phyloP scores from a whole-genome alignment of 2,113 vertebrate genomes.

The Rissa tridactyla region DNA sequence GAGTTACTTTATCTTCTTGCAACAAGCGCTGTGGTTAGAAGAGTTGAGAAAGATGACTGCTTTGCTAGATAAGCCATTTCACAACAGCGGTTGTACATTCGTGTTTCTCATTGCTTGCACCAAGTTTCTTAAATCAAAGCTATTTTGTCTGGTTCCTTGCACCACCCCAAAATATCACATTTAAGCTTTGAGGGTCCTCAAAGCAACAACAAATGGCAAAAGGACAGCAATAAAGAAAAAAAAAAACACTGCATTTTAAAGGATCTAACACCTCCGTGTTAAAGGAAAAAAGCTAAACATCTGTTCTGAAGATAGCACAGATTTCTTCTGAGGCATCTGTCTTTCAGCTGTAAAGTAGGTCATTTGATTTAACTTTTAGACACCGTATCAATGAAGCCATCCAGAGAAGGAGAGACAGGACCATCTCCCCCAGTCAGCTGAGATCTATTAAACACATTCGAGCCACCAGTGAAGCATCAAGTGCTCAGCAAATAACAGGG shows the following conservation, averaged over 20 bases:
- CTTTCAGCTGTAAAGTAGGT: slow-evolving; percentile 47
- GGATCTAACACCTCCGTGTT: slow-evolving; percentile 12
- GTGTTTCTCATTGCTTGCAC: background rate
- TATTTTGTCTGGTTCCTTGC: background rate
- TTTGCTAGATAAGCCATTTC: background rate
- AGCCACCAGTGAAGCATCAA: background rate
- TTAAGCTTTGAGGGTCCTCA: background rate
- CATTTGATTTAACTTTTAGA: slow-evolving; percentile 34
- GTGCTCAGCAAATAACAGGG: background rate
- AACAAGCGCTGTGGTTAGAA: background rate
- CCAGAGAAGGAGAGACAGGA: background rate
- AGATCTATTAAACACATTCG: background rate
- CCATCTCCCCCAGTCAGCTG: background rate
- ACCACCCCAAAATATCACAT: background rate
- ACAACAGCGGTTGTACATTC: background rate
- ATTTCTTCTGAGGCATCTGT: slow-evolving; percentile 34
- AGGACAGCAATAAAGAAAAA: slow-evolving; percentile 14
- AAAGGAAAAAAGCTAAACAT: slow-evolving; percentile 44
- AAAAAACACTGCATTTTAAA: background rate
- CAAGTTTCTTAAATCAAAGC: background rate
- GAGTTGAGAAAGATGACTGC: background rate
- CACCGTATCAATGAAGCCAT: background rate
- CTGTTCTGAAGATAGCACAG: slow-evolving; percentile 35
- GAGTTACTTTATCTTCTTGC: slow-evolving; percentile 37
- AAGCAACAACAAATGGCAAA: slow-evolving; percentile 2